Evolutionary conservation across 2,888 invertebrate species (phyloP), one percentile per base, ranked within the genome.

Genomic region (Serripes groenlandicus): DNA sequence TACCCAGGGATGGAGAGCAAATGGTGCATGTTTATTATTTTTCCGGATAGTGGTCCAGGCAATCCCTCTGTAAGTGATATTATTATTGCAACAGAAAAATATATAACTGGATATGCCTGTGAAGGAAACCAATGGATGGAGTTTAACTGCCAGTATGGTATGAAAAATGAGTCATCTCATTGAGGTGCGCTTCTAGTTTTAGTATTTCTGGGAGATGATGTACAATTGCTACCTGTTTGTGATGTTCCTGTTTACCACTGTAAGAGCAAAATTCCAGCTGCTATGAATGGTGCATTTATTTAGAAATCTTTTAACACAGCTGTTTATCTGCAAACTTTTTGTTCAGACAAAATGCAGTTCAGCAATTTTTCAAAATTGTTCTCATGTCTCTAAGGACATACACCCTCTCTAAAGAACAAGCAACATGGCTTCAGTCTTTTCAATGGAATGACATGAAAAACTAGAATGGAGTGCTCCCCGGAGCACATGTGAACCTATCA

Each of bases 171-270:
- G 3, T 34, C 23, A 35, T 5, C 18, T 21, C 11, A 18, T 11
- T 86, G 84, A 86, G 86, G 85, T 42, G 87, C 85, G 26, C 28
- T 89, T 54, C 87, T 87, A 21, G 89, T 87, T 37, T 86, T 86
- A 21, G 85, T 87, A 23, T 84, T 87, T 72, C 66, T n/a, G n/a
- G n/a, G n/a, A n/a, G n/a, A n/a, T 75, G 89, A 87, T 75, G 76
- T 83, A 32, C 86, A 89, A 54, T 70, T 86, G 28, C 87, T 84
- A 77, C 88, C 85, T 56, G 88, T 88, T n/a, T 62, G 52, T 70
- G 88, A 88, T 71, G 62, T 68, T 35, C 89, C 84, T 35, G 78
- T 87, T 26, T 78, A 69, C 52, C 9, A n/a, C 37, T 32, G 18
- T n/a, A 80, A 54, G 4, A 66, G 23, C 37, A 75, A 49, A 49